Evolutionary conservation across 2,888 invertebrate genomes (phyloP), one percentile per base, ranked within the genome.

Genomic region (Isoperla grammatica): DNA sequence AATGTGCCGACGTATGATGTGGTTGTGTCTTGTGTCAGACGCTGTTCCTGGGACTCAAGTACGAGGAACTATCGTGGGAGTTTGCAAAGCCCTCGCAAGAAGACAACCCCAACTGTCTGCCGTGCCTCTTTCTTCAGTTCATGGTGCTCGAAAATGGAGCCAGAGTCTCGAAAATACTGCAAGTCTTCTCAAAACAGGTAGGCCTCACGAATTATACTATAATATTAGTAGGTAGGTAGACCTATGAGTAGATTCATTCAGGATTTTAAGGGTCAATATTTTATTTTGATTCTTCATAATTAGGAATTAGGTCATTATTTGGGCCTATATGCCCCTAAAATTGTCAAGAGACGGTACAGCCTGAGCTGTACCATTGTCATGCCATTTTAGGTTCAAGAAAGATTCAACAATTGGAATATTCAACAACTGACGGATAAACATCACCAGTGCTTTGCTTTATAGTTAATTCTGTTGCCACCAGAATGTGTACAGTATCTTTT

Each of bases 61-160:
- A 90, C 70, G 90, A 93, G 69, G 91, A 95, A 70, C 76, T 96
- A 65, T 92, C 90, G 13, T 96, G 95, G 94, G 94, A 95, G 73
- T 89, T 89, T 73, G 92, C 92, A 0, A 85, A 92, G 69, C 88
- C 91, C 0, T 89, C 90, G 1, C 88, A 90, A 69, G 86, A 87
- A 69, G 88, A 91, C 71, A 79, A 78, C 69, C 81, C 83, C 15
- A 90, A 95, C 72, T 91, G 93, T 70, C 79, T 94, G 66, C 95
- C 95, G 8, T 95, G 95, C 72, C 81, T 97, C 64, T 95, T 95
- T 75, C 77, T 97, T 15, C 95, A 96, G 77, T 94, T 94, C 73
- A 83, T 86, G 75, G 83, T 89, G 0, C 83, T 87, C 0, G 89
- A 90, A 71, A 88, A 87, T 67, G 87, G 87, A 9, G 77, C 86